Evolutionary conservation across 23 tunicate genomes (phyloP).

Genomic region (Halocynthia roretzi): DNA sequence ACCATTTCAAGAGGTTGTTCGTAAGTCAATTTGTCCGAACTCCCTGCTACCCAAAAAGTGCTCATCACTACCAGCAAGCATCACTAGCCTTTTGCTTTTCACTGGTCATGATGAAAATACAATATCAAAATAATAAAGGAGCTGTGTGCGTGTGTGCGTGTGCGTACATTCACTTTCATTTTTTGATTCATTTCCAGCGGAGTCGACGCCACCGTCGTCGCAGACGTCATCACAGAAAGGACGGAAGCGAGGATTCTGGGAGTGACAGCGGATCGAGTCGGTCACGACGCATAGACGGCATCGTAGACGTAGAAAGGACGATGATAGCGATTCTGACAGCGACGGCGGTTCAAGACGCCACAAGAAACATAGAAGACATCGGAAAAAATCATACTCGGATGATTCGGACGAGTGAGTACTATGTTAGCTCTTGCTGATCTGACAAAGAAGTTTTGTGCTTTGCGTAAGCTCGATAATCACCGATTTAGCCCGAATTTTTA

Average conservation of each 20-base stretch:
- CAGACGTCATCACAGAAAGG: constrained; percentile 25
- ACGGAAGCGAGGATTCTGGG: constrained; percentile 41
- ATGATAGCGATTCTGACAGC: constrained; percentile 28
- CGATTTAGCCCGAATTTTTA: too few species aligned
- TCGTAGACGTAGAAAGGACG: constrained; percentile 22
- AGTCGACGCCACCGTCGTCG: constrained; percentile 47
- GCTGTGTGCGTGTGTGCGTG: too few species aligned
- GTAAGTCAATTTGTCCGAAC: too few species aligned
- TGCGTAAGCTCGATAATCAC: too few species aligned
- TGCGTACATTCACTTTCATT: too few species aligned
- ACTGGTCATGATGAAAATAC: too few species aligned
- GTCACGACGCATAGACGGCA: constrained; percentile 54
- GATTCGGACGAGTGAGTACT: neutral
- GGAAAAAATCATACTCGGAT: constrained; percentile 14
- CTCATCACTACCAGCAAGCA: too few species aligned
- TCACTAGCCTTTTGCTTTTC: too few species aligned
- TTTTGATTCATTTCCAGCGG: constrained; percentile 13
- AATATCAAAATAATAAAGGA: too few species aligned
- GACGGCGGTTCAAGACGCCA: constrained; percentile 47
- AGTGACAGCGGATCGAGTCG: constrained; percentile 48
- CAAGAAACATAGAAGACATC: constrained; percentile 34
- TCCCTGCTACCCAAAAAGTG: too few species aligned
- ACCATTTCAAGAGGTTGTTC: too few species aligned
- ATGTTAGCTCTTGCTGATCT: neutral
- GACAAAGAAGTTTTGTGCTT: neutral